Base-by-base conservation (phyloP, 2,113 vertebrate genomes). In the Eolophus roseicapilla region DNA sequence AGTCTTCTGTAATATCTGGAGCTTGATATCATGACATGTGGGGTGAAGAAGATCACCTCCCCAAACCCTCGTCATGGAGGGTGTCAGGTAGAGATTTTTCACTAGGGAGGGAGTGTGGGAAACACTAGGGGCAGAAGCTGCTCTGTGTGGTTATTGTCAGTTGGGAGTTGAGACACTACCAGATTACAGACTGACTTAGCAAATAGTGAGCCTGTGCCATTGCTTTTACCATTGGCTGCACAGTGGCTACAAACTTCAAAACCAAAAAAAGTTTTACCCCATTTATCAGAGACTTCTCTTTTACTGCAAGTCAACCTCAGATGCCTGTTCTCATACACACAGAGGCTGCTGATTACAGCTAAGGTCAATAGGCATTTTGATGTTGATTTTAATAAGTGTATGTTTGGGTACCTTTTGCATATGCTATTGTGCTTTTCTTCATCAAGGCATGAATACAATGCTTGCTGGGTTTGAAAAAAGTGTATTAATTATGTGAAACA, bases 401-500 rank as follows among this genome's bases (percentile, higher is more conserved):
- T 39, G 24, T 49, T 84, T 31, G 39, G 53, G 29, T 33, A 77
- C 6, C 12, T n/a, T 50, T 90, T 77, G 75, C 64, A 43, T 63
- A 41, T 50, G 44, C 29, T 91, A 8, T 77, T 92, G 62, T 68
- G 60, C 43, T 43, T 49, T 80, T 37, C 63, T 82, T 94, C 71
- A 53, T 80, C 67, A 83, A 85, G 17, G 71, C 44, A 63, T 74
- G 33, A 86, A 75, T 63, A 82, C 41, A 76, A n/a, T 59, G 71
- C 43, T 93, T 74, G 23, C 28, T 86, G 53, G 12, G 79, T 94
- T 96, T 90, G 64, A 47, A 90, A 91, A 89, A 95, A 77, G 28
- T 69, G 5, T 33, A 63, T 90, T 90, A 77, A 92, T 92, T 94
- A 82, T 50, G 44, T 82, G 70, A 91, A 89, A 91, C 59, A 62